Conservation (phyloP, 2,797 vertebrate species). For the Darevskia nairensis region DNA sequence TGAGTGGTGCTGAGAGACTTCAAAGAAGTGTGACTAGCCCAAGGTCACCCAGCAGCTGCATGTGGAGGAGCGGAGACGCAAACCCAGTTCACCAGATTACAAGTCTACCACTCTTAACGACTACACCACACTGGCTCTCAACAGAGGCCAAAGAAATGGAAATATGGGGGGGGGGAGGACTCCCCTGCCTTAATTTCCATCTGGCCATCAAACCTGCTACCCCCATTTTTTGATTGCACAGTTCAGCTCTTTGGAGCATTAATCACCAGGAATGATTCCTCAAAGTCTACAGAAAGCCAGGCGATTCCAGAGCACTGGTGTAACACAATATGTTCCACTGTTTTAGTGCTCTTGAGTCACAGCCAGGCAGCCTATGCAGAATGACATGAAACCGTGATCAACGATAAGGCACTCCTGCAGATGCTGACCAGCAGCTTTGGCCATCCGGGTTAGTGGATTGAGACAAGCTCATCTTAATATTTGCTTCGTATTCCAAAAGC, state of each 20-base stretch:
- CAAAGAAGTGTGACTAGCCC: too few relatives aligned
- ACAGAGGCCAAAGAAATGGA: too few relatives aligned
- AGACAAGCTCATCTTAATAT: not conserved
- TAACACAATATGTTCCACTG: not conserved
- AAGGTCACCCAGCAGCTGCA: too few relatives aligned
- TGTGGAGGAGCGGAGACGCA: too few relatives aligned
- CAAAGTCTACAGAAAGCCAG: not conserved
- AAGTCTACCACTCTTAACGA: too few relatives aligned
- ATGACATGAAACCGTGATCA: not conserved
- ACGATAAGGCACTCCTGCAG: not conserved
- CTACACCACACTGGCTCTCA: too few relatives aligned
- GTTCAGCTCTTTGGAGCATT: not conserved
- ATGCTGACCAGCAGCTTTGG: not conserved
- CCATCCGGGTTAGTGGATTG: not conserved
- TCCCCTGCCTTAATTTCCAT: too few relatives aligned
- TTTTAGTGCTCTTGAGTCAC: not conserved
- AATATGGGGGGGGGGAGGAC: too few relatives aligned
- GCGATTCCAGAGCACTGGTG: not conserved
- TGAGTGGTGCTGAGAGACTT: too few relatives aligned
- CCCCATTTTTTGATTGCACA: not conserved
- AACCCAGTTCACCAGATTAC: too few relatives aligned
- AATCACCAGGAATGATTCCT: not conserved
- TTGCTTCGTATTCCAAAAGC: not conserved
- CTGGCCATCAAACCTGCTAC: too few relatives aligned
- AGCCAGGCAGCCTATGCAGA: too few relatives aligned